Base-by-base conservation (phyloP, 2,113 vertebrate genomes). In the Misgurnus anguillicaudatus region DNA sequence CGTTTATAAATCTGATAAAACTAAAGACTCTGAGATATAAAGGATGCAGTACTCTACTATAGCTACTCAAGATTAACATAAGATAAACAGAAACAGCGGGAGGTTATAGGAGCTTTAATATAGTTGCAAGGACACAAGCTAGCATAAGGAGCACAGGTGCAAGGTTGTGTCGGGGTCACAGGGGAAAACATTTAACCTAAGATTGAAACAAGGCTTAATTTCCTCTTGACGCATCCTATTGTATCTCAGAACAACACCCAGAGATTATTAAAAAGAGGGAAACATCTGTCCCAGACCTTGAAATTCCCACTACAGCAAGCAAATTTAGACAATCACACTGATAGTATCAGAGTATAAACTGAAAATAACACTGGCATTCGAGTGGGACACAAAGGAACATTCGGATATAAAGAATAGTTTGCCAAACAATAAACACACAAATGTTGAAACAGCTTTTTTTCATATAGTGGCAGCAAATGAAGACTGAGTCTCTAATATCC, bases 191-290 rank as follows among this genome's bases (percentile, higher is more conserved):
- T 60, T 73, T 73, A 38, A 81, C 79, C 75, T 77, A 51, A n/a
- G 75, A 74, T 77, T 64, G 67, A 71, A 83, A 74, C 65, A 70
- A 71, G 76, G 19, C 24, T 60, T 83, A 42, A 84, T 80, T 85
- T 87, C 80, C 77, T 65, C 72, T 39, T 58, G 64, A 77, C 75
- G 76, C 75, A 78, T 85, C 74, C 80, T 80, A 82, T 76, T 84
- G 74, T 60, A 75, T 76, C 75, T 81, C 21, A 21, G 68, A 79
- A 74, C 48, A 47, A 85, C 73, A 73, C 75, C 38, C 61, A 19
- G 75, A 76, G 21, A 73, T 48, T 53, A 75, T 70, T 21, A 80
- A 79, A 39, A 75, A 79, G 82, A 75, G 68, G 80, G 75, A 84
- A 84, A 77, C 80, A 80, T 82, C 74, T 83, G 82, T 58, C n/a